These are phyloP conservation scores for Phaethornis superciliosus DNA, from an alignment of 2,113 vertebrate genomes.

Conservation along the genomic window DNA sequence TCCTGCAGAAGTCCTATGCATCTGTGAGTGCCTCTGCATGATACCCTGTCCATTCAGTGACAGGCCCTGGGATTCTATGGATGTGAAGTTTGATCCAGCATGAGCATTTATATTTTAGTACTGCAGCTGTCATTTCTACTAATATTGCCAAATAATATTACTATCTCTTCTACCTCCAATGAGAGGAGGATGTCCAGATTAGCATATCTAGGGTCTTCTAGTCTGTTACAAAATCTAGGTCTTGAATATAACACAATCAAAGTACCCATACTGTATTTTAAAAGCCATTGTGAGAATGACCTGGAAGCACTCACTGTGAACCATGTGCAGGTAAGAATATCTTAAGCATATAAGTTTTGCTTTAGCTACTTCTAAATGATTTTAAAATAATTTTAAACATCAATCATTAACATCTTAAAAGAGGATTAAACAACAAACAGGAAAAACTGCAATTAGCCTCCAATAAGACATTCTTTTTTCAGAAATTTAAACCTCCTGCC, in stretches of 20 bases:
- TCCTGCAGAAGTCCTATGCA: not conserved
- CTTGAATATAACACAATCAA: not conserved
- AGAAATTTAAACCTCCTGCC: not conserved
- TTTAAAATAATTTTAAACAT: too few species aligned
- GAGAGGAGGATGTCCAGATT: not conserved
- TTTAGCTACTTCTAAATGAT: not conserved
- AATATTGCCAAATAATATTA: not conserved
- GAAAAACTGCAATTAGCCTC: not conserved
- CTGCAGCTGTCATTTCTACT: not conserved
- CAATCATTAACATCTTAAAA: not conserved
- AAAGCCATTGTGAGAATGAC: not conserved
- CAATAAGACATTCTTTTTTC: not conserved
- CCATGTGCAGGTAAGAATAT: not conserved
- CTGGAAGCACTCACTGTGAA: not conserved
- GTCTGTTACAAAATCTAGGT: not conserved
- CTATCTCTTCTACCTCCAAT: not conserved
- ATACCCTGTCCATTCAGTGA: not conserved
- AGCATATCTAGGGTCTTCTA: not conserved
- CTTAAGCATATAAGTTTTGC: not conserved
- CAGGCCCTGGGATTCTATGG: not conserved
- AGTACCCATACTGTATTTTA: accelerated
- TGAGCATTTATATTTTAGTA: not conserved
- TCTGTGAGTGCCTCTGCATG: not conserved
- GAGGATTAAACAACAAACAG: not conserved
- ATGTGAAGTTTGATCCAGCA: not conserved